Base-by-base conservation (phyloP, 2,113 vertebrate genomes). In the Brienomyrus brachyistius region DNA sequence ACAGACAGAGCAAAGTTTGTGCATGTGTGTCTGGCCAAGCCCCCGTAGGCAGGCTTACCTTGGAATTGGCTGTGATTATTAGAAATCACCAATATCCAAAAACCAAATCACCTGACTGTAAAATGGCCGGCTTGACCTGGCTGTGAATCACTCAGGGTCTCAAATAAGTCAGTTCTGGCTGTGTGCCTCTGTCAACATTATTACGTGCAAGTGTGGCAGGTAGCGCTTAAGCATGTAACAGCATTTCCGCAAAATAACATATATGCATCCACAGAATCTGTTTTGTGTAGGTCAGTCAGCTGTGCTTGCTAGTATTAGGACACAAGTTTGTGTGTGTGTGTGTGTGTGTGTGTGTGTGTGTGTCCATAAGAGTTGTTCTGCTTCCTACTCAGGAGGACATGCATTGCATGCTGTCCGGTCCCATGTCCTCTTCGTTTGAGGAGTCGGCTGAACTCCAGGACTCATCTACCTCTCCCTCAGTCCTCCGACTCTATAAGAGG, bases 351-450 rank as follows among this genome's bases (percentile, higher is more conserved):
- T 70, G 31, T 88, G 62, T 40, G 88, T 51, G 62, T 13, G 15
- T 54, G 7, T 66, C 62, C 74, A 40, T 80, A 40, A 77, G 74
- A 43, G 21, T 19, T 8, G 5, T 83, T 70, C 62, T 83, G 27
- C 74, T 48, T 87, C 51, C 62, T 91, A 92, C 95, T 98, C 97
- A 98, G 89, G 98, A 98, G 4, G 98, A 98, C 97, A 98, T 98
- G 96, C 98, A 98, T 94, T 98, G 98, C 91, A 98, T 97, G 4
- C 97, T 97, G 92, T 98, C 98, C 0, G 97, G 97, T 77, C 97
- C 97, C 86, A 96, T 97, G 21, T 98, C 97, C 89, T 98, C 98
- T 85, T 97, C 97, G 1, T 98, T 97, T 0, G 97, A 98, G 48
- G 97, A 97, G 91, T 98, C 97, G 0, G 97, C 96, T 66, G 97